A percentile compares a stretch with the other conserved stretches of the same genome.
These are phyloP conservation scores for Zeuzera pyrina DNA, from an alignment of 2,888 invertebrate species.

Conservation along the genomic window DNA sequence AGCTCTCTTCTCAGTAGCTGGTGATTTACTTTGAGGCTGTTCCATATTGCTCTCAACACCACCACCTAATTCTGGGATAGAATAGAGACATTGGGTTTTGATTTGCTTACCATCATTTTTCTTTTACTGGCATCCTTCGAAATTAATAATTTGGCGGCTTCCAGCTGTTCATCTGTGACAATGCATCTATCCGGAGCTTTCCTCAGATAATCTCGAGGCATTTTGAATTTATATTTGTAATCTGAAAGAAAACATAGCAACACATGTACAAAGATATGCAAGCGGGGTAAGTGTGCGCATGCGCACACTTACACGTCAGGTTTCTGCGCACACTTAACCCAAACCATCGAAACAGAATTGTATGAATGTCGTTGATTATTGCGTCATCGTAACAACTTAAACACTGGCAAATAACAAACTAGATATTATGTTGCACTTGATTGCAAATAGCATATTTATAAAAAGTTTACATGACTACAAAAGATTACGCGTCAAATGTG, in stretches of 20 bases:
- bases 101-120: conserved; percentile 4
- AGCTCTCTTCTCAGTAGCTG: too few relatives aligned
- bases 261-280: too few relatives aligned
- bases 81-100: conserved; percentile 3
- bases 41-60: conserved; percentile 1
- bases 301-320: too few relatives aligned
- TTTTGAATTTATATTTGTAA: too few relatives aligned
- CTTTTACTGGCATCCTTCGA: conserved; percentile 12
- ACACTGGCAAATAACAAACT: neutral
- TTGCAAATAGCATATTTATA: neutral
- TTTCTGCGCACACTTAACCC: conserved; percentile 6
- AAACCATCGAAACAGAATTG: conserved; percentile 3
- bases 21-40: conserved; percentile 1
- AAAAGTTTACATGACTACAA: too few relatives aligned
- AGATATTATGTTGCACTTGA: neutral
- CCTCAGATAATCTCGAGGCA: neutral
- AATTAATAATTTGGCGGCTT: conserved; percentile 13
- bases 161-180: conserved; percentile 6
- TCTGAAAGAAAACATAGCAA: too few relatives aligned
- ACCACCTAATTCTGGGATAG: conserved; percentile 4
- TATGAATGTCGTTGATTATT: neutral
- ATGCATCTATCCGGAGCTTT: neutral
- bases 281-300: too few relatives aligned
- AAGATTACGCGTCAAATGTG: neutral
- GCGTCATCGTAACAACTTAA: neutral